Percentiles rank a stretch among this genome's conserved stretches.
phyloP scores from a whole-genome alignment of 2,797 vertebrate genomes.

The Lepus oiostolus region DNA sequence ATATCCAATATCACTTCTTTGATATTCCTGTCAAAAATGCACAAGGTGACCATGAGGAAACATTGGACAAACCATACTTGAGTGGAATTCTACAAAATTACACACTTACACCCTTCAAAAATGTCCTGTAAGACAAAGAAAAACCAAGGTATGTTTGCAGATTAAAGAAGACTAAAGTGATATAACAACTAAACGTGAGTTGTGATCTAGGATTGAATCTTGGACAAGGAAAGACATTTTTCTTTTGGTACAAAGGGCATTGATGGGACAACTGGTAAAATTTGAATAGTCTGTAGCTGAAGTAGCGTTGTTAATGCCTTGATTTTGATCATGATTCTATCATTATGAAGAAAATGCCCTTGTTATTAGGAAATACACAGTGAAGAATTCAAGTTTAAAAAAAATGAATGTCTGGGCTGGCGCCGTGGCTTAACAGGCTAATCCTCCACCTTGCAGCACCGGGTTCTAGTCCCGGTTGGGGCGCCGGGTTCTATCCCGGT shows the following conservation, averaged over 20 bases:
- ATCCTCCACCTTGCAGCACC: too few species aligned
- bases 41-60: not conserved
- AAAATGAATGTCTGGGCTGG: not conserved
- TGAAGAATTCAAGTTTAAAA: constrained; percentile 22
- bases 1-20: not conserved
- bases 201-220: constrained; percentile 22
- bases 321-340: constrained; percentile 24
- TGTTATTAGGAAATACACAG: constrained; percentile 5
- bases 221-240: not conserved
- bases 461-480: too few species aligned
- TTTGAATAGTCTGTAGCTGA: constrained; percentile 20
- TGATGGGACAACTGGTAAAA: not conserved
- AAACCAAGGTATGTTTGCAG: not conserved
- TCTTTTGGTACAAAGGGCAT: not conserved
- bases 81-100: not conserved
- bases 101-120: not conserved
- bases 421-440: too few species aligned
- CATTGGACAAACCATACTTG: not conserved
- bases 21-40: not conserved
- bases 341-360: not conserved
- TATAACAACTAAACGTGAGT: not conserved
- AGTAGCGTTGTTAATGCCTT: not conserved
- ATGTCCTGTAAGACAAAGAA: not conserved
- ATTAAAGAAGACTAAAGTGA: constrained; percentile 14
- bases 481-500: too few species aligned